Evolutionary conservation across 2,888 invertebrate species (phyloP).

Genomic region (Laothoe populi): DNA sequence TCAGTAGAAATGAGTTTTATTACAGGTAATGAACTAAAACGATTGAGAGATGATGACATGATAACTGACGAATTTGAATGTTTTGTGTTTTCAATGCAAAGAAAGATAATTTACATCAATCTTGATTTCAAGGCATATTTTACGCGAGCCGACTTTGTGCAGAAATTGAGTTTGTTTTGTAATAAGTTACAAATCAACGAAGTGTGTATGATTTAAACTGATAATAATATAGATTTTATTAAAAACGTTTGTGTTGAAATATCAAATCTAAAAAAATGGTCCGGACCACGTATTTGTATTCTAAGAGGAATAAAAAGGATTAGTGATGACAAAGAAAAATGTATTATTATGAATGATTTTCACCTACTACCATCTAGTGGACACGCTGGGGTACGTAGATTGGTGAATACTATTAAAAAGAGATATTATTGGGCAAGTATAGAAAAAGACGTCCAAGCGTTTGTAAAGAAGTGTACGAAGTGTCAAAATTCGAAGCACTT

Average conservation of each 20-base stretch:
- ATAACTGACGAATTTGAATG: conserved; percentile 1
- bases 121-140: too few relatives aligned
- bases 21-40: conserved; percentile 1
- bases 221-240: conserved; percentile 34
- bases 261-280: conserved; percentile 30
- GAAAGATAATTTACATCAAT: not conserved
- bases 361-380: conserved; percentile 30
- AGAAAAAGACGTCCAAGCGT: conserved; percentile 25
- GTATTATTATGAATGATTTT: conserved; percentile 1
- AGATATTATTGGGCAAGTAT: conserved; percentile 29
- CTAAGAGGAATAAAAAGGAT: conserved; percentile 35
- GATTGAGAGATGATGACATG: conserved; percentile 1
- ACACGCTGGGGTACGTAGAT: conserved; percentile 31
- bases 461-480: conserved; percentile 27
- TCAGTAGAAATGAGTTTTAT: conserved; percentile 32
- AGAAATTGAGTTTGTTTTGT: too few relatives aligned
- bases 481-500: conserved; percentile 30
- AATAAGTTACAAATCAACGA: too few relatives aligned
- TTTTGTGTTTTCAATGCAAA: not conserved
- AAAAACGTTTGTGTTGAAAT: conserved; percentile 33
- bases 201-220: conserved; percentile 17
- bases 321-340: not conserved
- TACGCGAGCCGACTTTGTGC: too few relatives aligned
- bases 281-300: conserved; percentile 38
- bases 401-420: conserved; percentile 30